Conservation (phyloP, 2,888 invertebrate genomes). For the Tipula confusa region DNA sequence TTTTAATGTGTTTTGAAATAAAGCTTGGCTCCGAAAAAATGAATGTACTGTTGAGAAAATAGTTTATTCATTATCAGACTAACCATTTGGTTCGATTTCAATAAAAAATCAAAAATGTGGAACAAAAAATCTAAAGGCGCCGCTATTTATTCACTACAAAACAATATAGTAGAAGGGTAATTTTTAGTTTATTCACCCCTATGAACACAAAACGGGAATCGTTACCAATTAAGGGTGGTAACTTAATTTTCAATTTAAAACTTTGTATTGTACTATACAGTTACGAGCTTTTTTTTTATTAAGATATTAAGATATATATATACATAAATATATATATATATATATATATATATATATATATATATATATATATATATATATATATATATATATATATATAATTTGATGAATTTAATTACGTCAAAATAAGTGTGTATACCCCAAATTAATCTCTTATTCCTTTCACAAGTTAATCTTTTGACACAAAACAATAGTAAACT, state of each 20-base stretch:
- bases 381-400: too few species aligned
- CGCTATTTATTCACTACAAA: neutral
- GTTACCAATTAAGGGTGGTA: neutral
- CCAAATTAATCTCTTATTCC: neutral
- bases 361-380: too few species aligned
- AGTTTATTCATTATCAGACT: neutral
- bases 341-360: too few species aligned
- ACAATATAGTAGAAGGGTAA: neutral
- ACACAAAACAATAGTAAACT: constrained; percentile 12
- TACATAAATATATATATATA: too few species aligned
- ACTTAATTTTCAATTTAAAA: neutral
- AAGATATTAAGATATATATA: too few species aligned
- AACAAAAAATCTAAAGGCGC: neutral
- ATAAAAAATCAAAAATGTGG: neutral
- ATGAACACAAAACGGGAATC: neutral
- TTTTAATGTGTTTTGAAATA: neutral
- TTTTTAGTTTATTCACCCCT: neutral
- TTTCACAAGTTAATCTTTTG: neutral
- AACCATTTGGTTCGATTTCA: neutral
- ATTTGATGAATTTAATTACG: too few species aligned
- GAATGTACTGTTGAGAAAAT: neutral
- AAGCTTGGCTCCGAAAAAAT: neutral
- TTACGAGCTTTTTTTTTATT: neutral
- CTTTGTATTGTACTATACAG: neutral
- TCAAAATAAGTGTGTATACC: neutral